Evolutionary conservation across 2,797 vertebrate genomes (phyloP), one percentile per base, ranked within the genome.

Genomic region (Coilia nasus): DNA sequence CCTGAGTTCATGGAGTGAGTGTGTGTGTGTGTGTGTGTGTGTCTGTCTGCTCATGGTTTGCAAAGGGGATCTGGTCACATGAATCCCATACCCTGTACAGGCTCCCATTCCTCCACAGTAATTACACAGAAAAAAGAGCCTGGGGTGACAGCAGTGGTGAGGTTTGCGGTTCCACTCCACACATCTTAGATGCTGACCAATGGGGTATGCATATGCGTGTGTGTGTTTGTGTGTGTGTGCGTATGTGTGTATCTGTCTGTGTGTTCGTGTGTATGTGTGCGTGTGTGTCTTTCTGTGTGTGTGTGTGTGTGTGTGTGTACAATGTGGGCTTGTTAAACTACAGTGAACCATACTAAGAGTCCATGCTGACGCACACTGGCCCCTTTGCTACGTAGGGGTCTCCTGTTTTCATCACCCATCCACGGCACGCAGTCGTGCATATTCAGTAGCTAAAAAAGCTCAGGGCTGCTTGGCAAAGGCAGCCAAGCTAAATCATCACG

Each of bases 51-150:
- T 93, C 94, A 95, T 91, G 93, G 88, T 95, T 94, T 86, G 94
- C 1, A 94, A 94, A 93, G 84, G 90, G 83, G 92, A 92, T 93
- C 91, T 90, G 91, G 93, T 95, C 94, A 93, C 94, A 94, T 95
- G 94, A 94, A 93, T 94, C 91, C 88, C 92, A 92, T 93, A 71
- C 92, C 91, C 90, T 94, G 92, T 93, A 95, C 91, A 91, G 87
- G 94, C 91, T 94, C 87, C 89, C 91, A 92, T 93, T 90, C 92
- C 93, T 89, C 92, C 92, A 89, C 93, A 91, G 89, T 95, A 94
- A 96, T 96, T 96, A 95, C 93, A 95, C 93, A 92, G 92, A 54
- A 14, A 94, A 93, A 92, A 92, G 89, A 92, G 92, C 93, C 93
- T 91, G 92, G 94, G 93, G 92, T 94, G 94, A 95, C 93, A 94